A percentile compares a stretch with the other conserved stretches of the same genome.
Conservation (phyloP, 2,888 invertebrate genomes). For the Rhabditoides inermis region DNA sequence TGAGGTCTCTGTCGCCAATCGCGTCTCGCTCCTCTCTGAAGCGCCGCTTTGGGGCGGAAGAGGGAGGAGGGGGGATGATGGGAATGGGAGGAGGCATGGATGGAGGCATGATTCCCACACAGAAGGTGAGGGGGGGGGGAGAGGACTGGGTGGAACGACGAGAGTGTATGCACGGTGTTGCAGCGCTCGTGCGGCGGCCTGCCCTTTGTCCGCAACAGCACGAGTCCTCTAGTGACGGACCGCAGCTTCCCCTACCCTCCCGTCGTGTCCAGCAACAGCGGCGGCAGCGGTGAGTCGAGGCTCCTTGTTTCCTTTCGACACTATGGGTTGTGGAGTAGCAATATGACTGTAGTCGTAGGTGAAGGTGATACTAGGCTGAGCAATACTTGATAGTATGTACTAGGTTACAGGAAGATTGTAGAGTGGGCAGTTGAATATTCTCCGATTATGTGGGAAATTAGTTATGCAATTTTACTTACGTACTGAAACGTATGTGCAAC, state of each 20-base stretch:
- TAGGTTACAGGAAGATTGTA: no score
- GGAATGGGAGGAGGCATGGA: not conserved
- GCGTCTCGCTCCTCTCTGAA: slow-evolving; percentile 5
- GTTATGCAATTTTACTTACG: no score
- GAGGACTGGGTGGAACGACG: not conserved
- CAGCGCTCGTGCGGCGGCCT: not conserved
- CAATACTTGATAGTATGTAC: no score
- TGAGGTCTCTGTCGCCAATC: slow-evolving; percentile 9
- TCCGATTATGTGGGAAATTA: no score
- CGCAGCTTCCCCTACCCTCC: no score
- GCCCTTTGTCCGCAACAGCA: not conserved
- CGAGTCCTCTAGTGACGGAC: not conserved
- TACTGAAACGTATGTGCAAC: no score
- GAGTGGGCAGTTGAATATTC: no score
- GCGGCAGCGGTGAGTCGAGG: no score
- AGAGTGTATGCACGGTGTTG: not conserved
- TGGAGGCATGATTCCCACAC: not conserved
- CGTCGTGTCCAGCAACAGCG: not conserved
- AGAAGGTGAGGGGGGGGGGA: not conserved
- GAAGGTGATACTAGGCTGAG: no score
- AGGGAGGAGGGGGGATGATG: not conserved
- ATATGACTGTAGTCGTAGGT: no score
- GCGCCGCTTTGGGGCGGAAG: not conserved
- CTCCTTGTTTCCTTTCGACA: no score
- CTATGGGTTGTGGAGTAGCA: no score